These are phyloP conservation scores for Acanthosepion lycidas DNA, from an alignment of 2,888 invertebrate genomes.

Conservation along the genomic window DNA sequence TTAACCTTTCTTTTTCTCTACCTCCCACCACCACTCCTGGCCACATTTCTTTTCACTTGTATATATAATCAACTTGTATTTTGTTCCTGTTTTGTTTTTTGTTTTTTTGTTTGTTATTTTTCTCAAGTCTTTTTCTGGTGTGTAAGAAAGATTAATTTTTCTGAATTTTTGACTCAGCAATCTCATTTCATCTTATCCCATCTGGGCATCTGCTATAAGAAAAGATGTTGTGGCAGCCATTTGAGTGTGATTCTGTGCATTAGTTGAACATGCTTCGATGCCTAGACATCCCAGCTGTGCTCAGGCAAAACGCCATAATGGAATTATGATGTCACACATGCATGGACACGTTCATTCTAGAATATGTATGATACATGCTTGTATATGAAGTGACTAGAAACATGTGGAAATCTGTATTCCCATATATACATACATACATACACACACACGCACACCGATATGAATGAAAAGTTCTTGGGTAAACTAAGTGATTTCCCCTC, in stretches of 20 bases:
- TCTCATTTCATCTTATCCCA: not conserved
- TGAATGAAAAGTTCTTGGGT: no score
- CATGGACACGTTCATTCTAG: not conserved
- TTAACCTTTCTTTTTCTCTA: no score
- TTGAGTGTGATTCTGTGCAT: not conserved
- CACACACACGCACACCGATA: no score
- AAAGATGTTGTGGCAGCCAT: not conserved
- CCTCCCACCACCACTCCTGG: no score
- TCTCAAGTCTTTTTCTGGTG: not conserved
- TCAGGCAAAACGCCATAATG: not conserved
- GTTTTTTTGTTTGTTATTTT: not conserved
- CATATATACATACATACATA: no score
- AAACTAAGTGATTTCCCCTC: no score
- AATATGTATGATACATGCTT: not conserved
- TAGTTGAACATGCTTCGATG: not conserved
- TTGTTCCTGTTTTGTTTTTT: not conserved
- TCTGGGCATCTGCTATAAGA: not conserved
- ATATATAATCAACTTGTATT: not conserved
- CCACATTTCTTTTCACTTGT: not conserved
- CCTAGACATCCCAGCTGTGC: not conserved
- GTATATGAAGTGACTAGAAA: not conserved
- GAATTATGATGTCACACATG: not conserved
- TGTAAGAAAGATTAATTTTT: not conserved
- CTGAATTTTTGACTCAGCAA: not conserved
- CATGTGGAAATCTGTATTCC: not conserved